These are phyloP conservation scores for Mustelus asterias DNA, from an alignment of 2,113 vertebrate genomes.

Conservation along the genomic window DNA sequence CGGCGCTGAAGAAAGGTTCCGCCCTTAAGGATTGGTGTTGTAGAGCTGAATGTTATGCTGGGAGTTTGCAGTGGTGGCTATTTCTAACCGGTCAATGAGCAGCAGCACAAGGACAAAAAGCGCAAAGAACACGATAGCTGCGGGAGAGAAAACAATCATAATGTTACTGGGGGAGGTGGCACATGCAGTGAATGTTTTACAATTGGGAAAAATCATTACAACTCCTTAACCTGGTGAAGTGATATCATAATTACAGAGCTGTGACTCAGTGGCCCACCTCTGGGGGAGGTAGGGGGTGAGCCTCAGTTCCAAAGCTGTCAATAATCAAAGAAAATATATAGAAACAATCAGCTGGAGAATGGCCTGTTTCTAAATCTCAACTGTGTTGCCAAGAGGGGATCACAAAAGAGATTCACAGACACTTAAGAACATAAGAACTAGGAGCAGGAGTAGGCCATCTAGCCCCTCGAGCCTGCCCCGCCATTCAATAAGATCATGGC, in stretches of 20 bases:
- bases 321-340: background rate
- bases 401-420: too few species aligned
- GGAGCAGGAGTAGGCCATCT: too few species aligned
- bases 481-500: too few species aligned
- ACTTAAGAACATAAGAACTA: too few species aligned
- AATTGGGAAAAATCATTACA: background rate
- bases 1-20: too few species aligned
- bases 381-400: background rate
- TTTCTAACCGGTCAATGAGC: background rate
- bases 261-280: background rate
- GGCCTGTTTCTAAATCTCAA: background rate
- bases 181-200: background rate
- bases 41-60: too few species aligned
- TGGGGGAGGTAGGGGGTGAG: background rate
- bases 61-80: too few species aligned
- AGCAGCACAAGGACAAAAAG: background rate
- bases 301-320: background rate
- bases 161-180: background rate
- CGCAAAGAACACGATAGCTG: background rate
- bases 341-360: background rate
- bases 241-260: background rate
- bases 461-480: too few species aligned
- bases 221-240: background rate
- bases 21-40: too few species aligned
- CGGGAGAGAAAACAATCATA: background rate